phyloP scores from a whole-genome alignment of 2,888 invertebrate species.

The Cheilosia soror region DNA sequence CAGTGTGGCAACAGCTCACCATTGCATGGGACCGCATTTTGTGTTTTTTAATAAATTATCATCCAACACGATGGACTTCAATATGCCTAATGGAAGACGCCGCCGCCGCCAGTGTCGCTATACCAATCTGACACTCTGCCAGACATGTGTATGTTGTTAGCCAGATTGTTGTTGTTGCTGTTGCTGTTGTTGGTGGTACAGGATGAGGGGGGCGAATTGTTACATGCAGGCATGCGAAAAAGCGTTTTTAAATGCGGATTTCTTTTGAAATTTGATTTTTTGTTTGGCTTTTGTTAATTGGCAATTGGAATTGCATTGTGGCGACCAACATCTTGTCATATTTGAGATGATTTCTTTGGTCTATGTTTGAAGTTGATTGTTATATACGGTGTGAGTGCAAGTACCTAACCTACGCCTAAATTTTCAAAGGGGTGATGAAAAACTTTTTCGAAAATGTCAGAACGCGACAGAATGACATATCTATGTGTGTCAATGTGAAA shows the following conservation, averaged over 20 bases:
- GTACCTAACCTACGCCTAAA: too few relatives aligned
- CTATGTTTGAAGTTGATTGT: conserved; percentile 1
- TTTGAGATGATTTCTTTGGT: conserved; percentile 24
- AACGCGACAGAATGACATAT: conserved; percentile 6
- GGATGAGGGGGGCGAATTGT: conserved; percentile 15
- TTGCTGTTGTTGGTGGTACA: conserved; percentile 33
- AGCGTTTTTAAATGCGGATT: conserved; percentile 59
- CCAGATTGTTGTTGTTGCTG: neutral
- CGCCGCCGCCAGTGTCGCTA: neutral
- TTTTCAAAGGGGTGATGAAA: too few relatives aligned
- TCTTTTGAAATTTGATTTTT: conserved; percentile 55
- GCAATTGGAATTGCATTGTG: conserved; percentile 62
- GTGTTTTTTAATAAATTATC: conserved; percentile 34
- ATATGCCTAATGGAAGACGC: conserved; percentile 64
- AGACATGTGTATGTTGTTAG: conserved; percentile 50
- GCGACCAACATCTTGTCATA: conserved; percentile 36
- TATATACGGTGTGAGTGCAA: neutral
- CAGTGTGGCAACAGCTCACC: conserved; percentile 42
- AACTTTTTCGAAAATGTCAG: conserved; percentile 1
- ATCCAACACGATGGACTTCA: conserved; percentile 62
- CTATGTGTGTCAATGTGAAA: neutral
- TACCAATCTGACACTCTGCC: conserved; percentile 57
- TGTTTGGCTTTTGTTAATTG: conserved; percentile 53
- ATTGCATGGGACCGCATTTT: conserved; percentile 12
- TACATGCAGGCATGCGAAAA: conserved; percentile 69